phyloP scores from a whole-genome alignment of 2,113 vertebrate species.

The Coryphaenoides rupestris region DNA sequence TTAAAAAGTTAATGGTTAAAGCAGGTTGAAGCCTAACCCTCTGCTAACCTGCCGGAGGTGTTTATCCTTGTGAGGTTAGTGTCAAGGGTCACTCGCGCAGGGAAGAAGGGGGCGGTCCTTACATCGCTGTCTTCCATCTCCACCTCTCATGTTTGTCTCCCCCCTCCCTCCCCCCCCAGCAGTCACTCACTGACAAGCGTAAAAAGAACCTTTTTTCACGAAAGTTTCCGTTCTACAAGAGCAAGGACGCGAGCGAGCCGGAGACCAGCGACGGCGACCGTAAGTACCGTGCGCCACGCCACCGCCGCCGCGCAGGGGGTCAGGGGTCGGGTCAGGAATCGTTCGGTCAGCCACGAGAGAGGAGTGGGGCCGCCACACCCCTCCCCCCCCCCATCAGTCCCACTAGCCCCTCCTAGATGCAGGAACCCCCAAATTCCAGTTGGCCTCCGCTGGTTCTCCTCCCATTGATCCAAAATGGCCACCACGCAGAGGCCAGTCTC shows the following conservation, averaged over 20 bases:
- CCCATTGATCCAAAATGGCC: constrained; percentile 20
- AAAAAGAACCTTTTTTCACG: constrained; percentile 99
- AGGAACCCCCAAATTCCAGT: not conserved
- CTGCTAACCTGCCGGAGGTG: not conserved
- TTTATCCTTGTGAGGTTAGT: not conserved
- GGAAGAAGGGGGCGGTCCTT: not conserved
- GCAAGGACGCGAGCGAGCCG: constrained; percentile 97
- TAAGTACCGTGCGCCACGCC: constrained; percentile 82
- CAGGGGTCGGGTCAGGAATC: constrained; percentile 36
- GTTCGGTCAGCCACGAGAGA: constrained; percentile 46
- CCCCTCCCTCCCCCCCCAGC: constrained; percentile 90
- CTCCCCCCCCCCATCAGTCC: not conserved
- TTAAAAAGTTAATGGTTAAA: no score
- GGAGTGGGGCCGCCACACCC: constrained; percentile 61
- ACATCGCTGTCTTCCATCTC: constrained; percentile 55
- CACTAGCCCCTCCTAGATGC: not conserved
- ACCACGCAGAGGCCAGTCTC: constrained; percentile 32
- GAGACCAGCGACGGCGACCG: constrained; percentile 98
- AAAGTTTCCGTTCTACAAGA: constrained; percentile 99
- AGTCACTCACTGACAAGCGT: constrained; percentile 98
- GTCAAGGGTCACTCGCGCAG: no score
- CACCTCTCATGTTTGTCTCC: constrained; percentile 83
- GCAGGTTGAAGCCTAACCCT: no score
- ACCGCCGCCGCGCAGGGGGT: constrained; percentile 30
- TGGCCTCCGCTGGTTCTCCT: not conserved